Conservation (phyloP, 2,113 vertebrate genomes). For the Phycodurus eques region DNA sequence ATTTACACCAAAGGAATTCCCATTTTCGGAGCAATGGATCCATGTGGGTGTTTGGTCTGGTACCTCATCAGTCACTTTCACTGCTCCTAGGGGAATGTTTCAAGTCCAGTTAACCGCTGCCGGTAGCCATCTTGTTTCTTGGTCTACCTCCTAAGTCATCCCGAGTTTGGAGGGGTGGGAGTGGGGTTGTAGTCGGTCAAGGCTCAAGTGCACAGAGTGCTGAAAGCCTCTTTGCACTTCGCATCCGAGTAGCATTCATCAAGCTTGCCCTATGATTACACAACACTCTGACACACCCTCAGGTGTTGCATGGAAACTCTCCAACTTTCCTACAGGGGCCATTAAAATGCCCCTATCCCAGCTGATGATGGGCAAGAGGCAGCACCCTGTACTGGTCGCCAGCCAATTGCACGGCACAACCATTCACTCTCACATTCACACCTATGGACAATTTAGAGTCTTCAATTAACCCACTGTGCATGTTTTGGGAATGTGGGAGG, state of each 20-base stretch:
- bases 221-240: constrained; percentile 44
- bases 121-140: constrained; percentile 34
- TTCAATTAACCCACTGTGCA: too few relatives aligned
- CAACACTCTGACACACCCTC: constrained; percentile 23
- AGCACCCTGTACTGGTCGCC: too few relatives aligned
- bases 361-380: too few relatives aligned
- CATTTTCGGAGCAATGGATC: constrained; percentile 4
- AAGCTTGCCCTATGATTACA: constrained; percentile 12
- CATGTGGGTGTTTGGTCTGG: constrained; percentile 24
- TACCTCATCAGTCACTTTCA: constrained; percentile 43
- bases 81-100: constrained; percentile 13
- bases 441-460: too few relatives aligned
- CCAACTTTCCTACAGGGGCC: too few relatives aligned
- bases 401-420: too few relatives aligned
- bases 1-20: constrained; percentile 4
- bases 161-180: constrained; percentile 8
- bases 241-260: constrained; percentile 46
- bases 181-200: constrained; percentile 20
- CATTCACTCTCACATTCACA: too few relatives aligned
- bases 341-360: too few relatives aligned
- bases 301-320: constrained; percentile 27
- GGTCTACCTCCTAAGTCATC: constrained; percentile 45
- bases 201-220: constrained; percentile 35
- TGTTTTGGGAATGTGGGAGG: too few relatives aligned
- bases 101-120: constrained; percentile 5